Evolutionary conservation across 2,797 vertebrate species (phyloP).

Genomic region (Cichlasoma orientale): DNA sequence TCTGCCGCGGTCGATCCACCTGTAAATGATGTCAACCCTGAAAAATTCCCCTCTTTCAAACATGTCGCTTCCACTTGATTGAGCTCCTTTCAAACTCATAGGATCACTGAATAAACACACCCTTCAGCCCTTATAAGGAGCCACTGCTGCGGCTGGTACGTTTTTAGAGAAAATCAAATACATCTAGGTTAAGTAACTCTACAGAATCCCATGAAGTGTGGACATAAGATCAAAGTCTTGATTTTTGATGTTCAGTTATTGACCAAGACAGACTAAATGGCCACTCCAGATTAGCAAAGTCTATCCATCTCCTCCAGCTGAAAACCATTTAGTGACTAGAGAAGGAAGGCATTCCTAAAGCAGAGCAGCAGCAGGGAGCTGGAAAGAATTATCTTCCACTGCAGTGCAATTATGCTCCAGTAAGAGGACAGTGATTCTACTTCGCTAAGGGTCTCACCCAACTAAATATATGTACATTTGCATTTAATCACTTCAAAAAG

Average conservation of each 20-base stretch:
- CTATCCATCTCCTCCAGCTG: conserved; percentile 73
- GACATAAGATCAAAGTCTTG: conserved; percentile 55
- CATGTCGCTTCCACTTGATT: conserved; percentile 67
- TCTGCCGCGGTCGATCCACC: conserved; percentile 55
- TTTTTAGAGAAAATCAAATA: conserved; percentile 31
- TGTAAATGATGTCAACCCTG: conserved; percentile 64
- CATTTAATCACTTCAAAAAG: conserved; percentile 48
- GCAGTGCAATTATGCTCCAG: conserved; percentile 42
- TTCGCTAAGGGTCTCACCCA: conserved; percentile 24
- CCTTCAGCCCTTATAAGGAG: conserved; percentile 59
- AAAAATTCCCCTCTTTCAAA: conserved; percentile 66
- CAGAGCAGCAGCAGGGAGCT: conserved; percentile 60
- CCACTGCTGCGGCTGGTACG: conserved; percentile 22
- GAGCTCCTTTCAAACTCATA: conserved; percentile 64
- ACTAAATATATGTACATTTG: conserved; percentile 50
- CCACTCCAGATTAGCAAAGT: conserved; percentile 51
- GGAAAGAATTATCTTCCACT: conserved; percentile 73
- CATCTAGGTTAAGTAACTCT: conserved; percentile 46
- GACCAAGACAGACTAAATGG: conserved; percentile 56
- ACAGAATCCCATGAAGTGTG: conserved; percentile 48
- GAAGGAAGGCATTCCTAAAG: conserved; percentile 62
- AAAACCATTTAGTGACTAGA: conserved; percentile 75
- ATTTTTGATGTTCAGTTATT: conserved; percentile 42
- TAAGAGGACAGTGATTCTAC: conserved; percentile 40
- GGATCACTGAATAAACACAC: conserved; percentile 70